Base-by-base conservation (phyloP, 2,797 vertebrate species). In the Rhabdomys pumilio region DNA sequence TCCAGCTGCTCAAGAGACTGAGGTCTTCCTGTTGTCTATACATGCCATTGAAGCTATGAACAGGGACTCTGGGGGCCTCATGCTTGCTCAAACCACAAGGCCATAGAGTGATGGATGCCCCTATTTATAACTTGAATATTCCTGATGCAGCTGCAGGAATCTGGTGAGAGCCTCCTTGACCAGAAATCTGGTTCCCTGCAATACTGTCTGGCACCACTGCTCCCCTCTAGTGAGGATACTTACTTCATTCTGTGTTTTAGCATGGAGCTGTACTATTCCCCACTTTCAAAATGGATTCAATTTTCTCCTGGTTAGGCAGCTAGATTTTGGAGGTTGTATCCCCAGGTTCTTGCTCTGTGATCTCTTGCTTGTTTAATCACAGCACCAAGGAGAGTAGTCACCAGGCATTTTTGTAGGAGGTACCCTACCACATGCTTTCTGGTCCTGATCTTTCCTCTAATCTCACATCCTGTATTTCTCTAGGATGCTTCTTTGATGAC, bases 161-260 rank as follows among this genome's bases (percentile, higher is more conserved):
- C 53, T 31, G 2, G 34, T 12, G 10, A n/a, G 34, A 17, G 41
- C 6, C 13, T 7, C 26, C 26, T 11, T 20, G 2, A 0, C 0
- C 0, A 4, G 75, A n/a, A 83, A 22, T 34, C 38, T 47, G 7
- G 20, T 41, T 73, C 19, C 3, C 5, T 34, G 5, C 14, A 15
- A 14, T 57, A 34, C 12, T 83, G 17, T 29, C 53, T 61, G 34
- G 22, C 3, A 22, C 9, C 6, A 13, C 26, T 44, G 44, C 7
- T 6, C 2, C 11, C 17, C 22, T 10, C 59, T 44, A 26, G 12
- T 5, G 1, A 31, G 59, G 77, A 79, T 0, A 7, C 10, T 10
- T 85, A 65, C 3, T 38, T 57, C 3, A 0, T 9, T 38, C 55
- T 63, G 57, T 22, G 8, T 38, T 76, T 89, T 59, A 91, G 38